These are phyloP conservation scores for Scalopus aquaticus DNA, from an alignment of 2,113 vertebrate species.

Conservation along the genomic window DNA sequence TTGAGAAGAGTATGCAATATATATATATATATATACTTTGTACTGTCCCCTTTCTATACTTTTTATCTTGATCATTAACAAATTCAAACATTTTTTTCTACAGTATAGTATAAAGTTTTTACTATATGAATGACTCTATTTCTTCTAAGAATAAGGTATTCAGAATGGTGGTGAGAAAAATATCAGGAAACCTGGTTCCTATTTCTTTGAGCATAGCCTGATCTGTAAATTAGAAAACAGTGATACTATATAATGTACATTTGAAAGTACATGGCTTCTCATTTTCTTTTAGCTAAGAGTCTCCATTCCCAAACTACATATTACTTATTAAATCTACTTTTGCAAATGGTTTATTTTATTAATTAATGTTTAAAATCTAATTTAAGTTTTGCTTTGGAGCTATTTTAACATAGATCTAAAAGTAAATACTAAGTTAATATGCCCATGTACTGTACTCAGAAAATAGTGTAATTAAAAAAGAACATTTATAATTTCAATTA, in stretches of 20 bases:
- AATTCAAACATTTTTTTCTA: background rate
- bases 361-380: background rate
- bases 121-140: background rate
- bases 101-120: background rate
- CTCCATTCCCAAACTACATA: background rate
- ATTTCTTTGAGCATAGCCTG: background rate
- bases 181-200: background rate
- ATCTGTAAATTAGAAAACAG: background rate
- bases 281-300: background rate
- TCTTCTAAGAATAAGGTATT: background rate
- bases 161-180: background rate
- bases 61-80: background rate
- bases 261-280: background rate
- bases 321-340: conserved; percentile 30
- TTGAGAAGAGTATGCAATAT: background rate
- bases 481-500: conserved; percentile 57
- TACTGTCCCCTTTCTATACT: background rate
- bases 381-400: conserved; percentile 23
- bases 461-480: conserved; percentile 48
- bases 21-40: background rate
- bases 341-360: background rate
- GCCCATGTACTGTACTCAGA: background rate
- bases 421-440: conserved; percentile 55
- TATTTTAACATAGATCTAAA: conserved; percentile 8
- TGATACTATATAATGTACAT: background rate